Evolutionary conservation across 1,140 invertebrate species (phyloP).

Genomic region (Condylostylus longicornis): DNA sequence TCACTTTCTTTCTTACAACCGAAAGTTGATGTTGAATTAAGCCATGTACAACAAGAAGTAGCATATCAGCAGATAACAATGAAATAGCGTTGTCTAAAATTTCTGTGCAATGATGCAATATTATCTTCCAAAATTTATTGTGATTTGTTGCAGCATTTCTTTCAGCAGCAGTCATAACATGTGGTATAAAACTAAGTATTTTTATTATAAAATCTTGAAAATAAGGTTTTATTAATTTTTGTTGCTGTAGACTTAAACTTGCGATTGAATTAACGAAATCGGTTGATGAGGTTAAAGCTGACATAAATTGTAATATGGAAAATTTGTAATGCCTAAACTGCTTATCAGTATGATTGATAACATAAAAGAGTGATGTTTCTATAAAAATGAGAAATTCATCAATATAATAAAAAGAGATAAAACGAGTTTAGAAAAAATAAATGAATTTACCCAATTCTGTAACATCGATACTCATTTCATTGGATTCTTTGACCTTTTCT

Average conservation of each 20-base stretch:
- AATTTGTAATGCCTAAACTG: slow-evolving; percentile 73
- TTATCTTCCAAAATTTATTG: slow-evolving; percentile 61
- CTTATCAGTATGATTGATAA: slow-evolving; percentile 47
- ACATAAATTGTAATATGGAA: slow-evolving; percentile 52
- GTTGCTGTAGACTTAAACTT: slow-evolving; percentile 32
- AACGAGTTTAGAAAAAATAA: too few relatives aligned
- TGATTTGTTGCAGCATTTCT: slow-evolving; percentile 33
- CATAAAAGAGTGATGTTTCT: slow-evolving; percentile 47
- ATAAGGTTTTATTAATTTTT: slow-evolving; percentile 36
- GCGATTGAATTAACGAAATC: slow-evolving; percentile 52
- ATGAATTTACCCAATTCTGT: slow-evolving; percentile 21
- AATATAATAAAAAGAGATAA: too few relatives aligned
- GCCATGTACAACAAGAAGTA: slow-evolving; percentile 56
- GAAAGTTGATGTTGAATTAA: slow-evolving; percentile 51
- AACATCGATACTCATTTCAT: neutral
- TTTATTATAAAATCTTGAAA: slow-evolving; percentile 54
- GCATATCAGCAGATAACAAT: slow-evolving; percentile 57
- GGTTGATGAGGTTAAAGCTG: slow-evolving; percentile 44
- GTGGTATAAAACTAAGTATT: slow-evolving; percentile 49
- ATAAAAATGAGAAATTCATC: too few relatives aligned
- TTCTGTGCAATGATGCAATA: slow-evolving; percentile 62
- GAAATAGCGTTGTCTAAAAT: slow-evolving; percentile 60
- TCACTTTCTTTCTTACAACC: slow-evolving; percentile 57
- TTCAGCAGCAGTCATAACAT: slow-evolving; percentile 37
- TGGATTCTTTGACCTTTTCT: neutral